phyloP scores from a whole-genome alignment of 1,140 invertebrate species.

The Portunus trituberculatus region DNA sequence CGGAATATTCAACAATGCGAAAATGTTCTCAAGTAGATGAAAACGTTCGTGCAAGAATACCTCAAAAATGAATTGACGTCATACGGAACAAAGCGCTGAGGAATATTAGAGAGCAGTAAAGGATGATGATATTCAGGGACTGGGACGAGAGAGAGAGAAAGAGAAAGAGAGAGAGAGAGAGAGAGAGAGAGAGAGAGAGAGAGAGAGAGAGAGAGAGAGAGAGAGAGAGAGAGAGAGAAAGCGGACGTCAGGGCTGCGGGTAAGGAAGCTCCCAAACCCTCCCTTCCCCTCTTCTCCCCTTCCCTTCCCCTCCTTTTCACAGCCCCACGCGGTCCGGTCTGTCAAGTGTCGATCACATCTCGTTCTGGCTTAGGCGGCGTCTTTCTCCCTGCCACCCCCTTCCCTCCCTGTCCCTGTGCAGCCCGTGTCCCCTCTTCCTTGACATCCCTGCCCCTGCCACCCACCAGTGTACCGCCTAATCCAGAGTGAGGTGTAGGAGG shows the following conservation, averaged over 20 bases:
- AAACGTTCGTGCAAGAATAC: neutral
- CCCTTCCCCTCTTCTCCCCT: neutral
- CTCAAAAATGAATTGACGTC: neutral
- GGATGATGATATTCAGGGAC: neutral
- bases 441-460: too few relatives aligned
- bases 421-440: neutral
- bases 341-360: neutral
- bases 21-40: neutral
- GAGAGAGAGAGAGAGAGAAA: neutral
- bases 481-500: too few relatives aligned
- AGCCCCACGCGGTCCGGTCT: neutral
- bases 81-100: neutral
- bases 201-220: neutral
- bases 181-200: neutral
- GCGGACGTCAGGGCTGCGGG: slow-evolving; percentile 2
- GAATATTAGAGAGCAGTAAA: neutral
- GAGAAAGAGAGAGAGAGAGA: neutral
- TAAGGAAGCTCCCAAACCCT: slow-evolving; percentile 17
- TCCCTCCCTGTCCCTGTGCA: neutral
- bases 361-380: neutral
- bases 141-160: neutral
- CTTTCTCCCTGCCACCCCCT: neutral
- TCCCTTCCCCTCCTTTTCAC: neutral
- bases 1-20: neutral
- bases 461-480: too few relatives aligned